A percentile compares a stretch with the other conserved stretches of the same genome.
phyloP scores from a whole-genome alignment of 2,797 vertebrate genomes.

The Esox lucius region DNA sequence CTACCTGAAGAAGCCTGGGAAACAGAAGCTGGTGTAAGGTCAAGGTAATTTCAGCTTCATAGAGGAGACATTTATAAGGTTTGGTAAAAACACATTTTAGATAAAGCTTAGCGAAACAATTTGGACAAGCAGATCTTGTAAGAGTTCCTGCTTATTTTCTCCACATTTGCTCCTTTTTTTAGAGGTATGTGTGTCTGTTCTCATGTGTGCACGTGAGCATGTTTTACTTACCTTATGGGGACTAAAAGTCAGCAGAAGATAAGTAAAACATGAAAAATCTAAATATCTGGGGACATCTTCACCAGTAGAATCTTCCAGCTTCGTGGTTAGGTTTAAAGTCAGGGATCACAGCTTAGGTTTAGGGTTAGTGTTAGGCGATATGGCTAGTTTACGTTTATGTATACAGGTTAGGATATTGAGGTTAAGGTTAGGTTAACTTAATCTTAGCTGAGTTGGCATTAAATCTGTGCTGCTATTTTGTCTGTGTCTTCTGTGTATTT shows the following conservation, averaged over 20 bases:
- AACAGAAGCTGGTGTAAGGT: slow-evolving; percentile 43
- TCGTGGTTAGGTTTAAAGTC: too few relatives aligned
- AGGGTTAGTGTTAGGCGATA: too few relatives aligned
- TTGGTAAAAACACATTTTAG: slow-evolving; percentile 57
- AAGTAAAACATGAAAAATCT: too few relatives aligned
- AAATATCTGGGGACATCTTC: too few relatives aligned
- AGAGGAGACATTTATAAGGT: slow-evolving; percentile 65
- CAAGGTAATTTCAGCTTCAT: slow-evolving; percentile 62
- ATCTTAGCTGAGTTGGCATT: too few relatives aligned
- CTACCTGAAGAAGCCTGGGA: slow-evolving; percentile 37
- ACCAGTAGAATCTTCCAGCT: too few relatives aligned
- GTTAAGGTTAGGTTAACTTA: too few relatives aligned
- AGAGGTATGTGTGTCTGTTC: neutral
- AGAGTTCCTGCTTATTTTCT: slow-evolving; percentile 51
- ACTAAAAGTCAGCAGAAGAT: too few relatives aligned
- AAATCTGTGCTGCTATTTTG: too few relatives aligned
- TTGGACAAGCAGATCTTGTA: slow-evolving; percentile 61
- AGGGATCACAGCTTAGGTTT: too few relatives aligned
- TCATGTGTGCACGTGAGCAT: neutral
- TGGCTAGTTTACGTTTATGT: slow-evolving; percentile 2
- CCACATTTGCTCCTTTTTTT: slow-evolving; percentile 35
- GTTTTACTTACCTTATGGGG: too few relatives aligned
- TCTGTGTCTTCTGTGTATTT: too few relatives aligned
- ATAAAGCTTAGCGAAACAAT: slow-evolving; percentile 57
- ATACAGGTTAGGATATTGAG: neutral